Evolutionary conservation across 2,113 vertebrate genomes (phyloP).

Genomic region (Aspiorhynchus laticeps): DNA sequence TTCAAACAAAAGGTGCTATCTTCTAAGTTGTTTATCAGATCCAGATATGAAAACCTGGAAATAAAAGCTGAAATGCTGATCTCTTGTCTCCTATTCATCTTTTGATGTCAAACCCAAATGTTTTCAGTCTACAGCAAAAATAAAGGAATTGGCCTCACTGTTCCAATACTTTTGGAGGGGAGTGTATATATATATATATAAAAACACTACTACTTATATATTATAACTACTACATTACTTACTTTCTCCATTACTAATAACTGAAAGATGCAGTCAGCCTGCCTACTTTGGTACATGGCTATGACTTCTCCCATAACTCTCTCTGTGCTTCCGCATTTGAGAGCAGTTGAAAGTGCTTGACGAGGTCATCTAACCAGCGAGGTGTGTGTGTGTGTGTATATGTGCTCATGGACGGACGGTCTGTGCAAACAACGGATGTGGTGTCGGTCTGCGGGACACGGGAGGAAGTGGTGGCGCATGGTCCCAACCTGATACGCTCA

Average conservation of each 20-base stretch:
- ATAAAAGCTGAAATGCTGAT: no score
- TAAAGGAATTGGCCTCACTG: no score
- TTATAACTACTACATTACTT: not conserved
- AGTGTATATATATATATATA: no score
- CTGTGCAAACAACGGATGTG: constrained; percentile 80
- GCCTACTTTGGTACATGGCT: not conserved
- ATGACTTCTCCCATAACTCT: not conserved
- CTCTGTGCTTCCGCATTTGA: not conserved
- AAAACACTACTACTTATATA: no score
- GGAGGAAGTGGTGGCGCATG: constrained; percentile 79
- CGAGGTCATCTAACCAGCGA: constrained; percentile 46
- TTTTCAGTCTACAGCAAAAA: no score
- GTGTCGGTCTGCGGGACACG: constrained; percentile 76
- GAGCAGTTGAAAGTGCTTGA: constrained; percentile 20
- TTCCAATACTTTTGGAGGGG: no score
- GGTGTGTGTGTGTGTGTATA: constrained; percentile 30
- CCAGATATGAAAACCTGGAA: no score
- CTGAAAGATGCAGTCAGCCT: not conserved
- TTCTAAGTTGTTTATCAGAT: no score
- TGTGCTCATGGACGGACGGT: constrained; percentile 70
- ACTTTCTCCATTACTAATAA: not conserved
- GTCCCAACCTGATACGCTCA: constrained; percentile 67
- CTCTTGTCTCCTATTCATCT: no score
- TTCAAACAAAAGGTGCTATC: no score
- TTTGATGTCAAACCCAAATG: no score